Evolutionary conservation across 2,888 invertebrate species (phyloP), one percentile per base, ranked within the genome.

Genomic region (Copidosoma aretas): DNA sequence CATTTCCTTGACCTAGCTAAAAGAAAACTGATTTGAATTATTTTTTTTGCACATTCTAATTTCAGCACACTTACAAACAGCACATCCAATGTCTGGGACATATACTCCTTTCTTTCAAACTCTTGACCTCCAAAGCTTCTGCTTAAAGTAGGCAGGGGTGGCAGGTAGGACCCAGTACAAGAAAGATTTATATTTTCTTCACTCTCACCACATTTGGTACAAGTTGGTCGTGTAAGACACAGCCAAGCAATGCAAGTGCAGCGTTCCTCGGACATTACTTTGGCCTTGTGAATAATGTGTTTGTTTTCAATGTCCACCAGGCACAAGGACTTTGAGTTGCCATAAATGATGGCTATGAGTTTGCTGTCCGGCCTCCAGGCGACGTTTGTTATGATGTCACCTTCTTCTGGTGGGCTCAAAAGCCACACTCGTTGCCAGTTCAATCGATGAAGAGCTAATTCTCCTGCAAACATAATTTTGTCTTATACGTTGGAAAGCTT

Each of bases 351-450:
- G 17, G 90, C 90, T 60, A 90, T 81, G 77, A 96, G 90, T 85
- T 95, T 95, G 75, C 97, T 97, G 87, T 98, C 97, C 10, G 96
- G 95, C 82, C 97, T 89, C 97, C 97, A 98, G 61, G 93, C 91
- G 80, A 98, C 88, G 15, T 92, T 91, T 71, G 88, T 89, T 0
- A 95, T 93, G 51, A 86, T 87, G 21, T 90, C 86, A 0, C 77
- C 76, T 81, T 96, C 94, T 73, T 89, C 89, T 5, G 91, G 91
- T 3, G 95, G 90, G 59, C 89, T 86, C 73, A 95, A 86, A 64
- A 89, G 89, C 91, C 97, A 97, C 12, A 97, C 95, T 84, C 93
- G 92, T 80, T 97, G 95, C 96, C 96, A 97, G 67, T 93, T 93
- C 43, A 97, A 86, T 73, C 97, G 89, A 81, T 97, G 94, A 56